phyloP scores from a whole-genome alignment of 2,113 vertebrate genomes.

The Nesospiza acunhae region DNA sequence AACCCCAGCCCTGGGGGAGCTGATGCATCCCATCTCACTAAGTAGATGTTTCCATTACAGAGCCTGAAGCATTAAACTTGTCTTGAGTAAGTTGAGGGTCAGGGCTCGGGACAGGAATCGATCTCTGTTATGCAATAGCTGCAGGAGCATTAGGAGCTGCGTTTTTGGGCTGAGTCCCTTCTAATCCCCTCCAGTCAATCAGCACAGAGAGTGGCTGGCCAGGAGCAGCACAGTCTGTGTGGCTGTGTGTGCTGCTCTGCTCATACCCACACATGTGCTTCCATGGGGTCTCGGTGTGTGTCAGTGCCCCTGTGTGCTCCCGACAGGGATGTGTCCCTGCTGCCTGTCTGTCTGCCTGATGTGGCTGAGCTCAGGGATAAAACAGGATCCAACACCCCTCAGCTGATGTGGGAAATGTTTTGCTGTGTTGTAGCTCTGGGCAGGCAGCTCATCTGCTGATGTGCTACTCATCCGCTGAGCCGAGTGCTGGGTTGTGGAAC shows the following conservation, averaged over 20 bases:
- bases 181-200: conserved; percentile 48
- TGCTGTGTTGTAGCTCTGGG: conserved; percentile 20
- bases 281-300: neutral
- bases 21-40: neutral
- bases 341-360: neutral
- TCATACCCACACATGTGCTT: neutral
- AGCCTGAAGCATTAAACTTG: conserved; percentile 31
- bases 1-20: neutral
- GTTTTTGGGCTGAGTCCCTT: conserved; percentile 27
- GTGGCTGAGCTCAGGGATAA: neutral
- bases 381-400: neutral
- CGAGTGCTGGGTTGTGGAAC: neutral
- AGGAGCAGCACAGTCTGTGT: neutral
- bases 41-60: neutral
- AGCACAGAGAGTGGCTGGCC: neutral
- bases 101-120: neutral
- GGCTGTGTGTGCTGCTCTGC: neutral
- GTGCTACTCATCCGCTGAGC: neutral
- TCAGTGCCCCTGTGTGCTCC: neutral
- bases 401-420: neutral
- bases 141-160: conserved; percentile 24
- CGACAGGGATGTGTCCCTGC: neutral
- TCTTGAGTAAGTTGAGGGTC: conserved; percentile 36
- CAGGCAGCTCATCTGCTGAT: conserved; percentile 27
- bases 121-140: conserved; percentile 40